These are phyloP conservation scores for Rhimphoctona megacephalus DNA, from an alignment of 2,888 invertebrate genomes.

Conservation along the genomic window DNA sequence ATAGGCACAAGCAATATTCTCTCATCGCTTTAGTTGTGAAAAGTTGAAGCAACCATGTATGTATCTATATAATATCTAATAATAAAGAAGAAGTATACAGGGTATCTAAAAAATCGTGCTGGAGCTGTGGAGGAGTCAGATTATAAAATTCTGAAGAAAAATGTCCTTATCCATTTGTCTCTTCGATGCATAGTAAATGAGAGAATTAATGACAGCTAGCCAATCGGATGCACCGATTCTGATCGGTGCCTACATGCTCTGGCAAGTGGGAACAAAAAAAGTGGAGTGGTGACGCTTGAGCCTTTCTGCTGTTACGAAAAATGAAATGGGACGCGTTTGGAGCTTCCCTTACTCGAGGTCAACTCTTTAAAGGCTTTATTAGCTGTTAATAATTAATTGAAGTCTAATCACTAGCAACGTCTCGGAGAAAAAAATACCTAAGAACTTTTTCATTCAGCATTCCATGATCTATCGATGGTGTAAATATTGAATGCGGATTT, in stretches of 20 bases:
- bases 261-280: no score
- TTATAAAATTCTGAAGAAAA: not conserved
- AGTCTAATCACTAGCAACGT: not conserved
- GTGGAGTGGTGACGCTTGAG: no score
- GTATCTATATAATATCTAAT: not conserved
- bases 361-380: no score
- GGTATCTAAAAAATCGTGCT: not conserved
- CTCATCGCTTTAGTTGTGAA: slow-evolving; percentile 7
- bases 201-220: not conserved
- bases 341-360: no score
- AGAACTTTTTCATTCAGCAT: not conserved
- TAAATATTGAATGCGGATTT: not conserved
- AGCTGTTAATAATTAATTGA: no score
- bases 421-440: not conserved
- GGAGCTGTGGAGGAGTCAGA: not conserved
- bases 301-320: no score
- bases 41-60: not conserved
- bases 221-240: no score
- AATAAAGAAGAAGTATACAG: not conserved
- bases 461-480: not conserved
- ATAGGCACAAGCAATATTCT: slow-evolving; percentile 1
- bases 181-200: not conserved
- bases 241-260: no score
- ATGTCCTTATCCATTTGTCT: not conserved
- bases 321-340: no score